Evolutionary conservation across 2,797 vertebrate species (phyloP), one percentile per base, ranked within the genome.

Genomic region (Cheirogaleus major): DNA sequence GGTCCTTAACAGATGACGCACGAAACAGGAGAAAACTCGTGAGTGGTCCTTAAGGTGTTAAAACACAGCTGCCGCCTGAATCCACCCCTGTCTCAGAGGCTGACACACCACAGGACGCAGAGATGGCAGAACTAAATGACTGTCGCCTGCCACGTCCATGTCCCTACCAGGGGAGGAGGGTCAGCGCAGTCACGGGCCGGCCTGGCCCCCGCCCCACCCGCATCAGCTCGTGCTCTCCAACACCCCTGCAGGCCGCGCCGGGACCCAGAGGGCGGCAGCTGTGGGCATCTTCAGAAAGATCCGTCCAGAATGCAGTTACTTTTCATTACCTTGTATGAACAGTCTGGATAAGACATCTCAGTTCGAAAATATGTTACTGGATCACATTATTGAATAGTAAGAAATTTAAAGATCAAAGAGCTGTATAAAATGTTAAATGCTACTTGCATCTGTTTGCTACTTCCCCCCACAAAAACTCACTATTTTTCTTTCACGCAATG

Each of bases 351-450:
- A 91, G 75, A 23, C 43, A 50, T 41, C 57, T 72, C 70, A 20
- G 22, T 63, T 92, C 23, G 94, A 92, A 96, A 82, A 45, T 65
- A 76, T 93, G 63, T 95, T 59, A 80, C 35, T 59, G 15, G 23
- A 80, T 59, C 32, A 82, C 43, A 45, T 72, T 38, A 89, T 14
- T 73, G 35, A 79, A 45, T 92, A 55, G 48, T 7, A 52, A 70
- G 72, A 63, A 72, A 9, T 69, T 81, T 88, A 90, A 87, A 89
- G 45, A 82, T 75, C 85, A 89, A 48, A 86, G 63, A 65, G 22
- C 79, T 70, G 5, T 85, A 27, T 59, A 79, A 57, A 59, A 59
- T 59, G 57, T 25, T 59, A 59, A 94, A 94, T 81, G 61, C 69
- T 78, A 7, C 82, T 91, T 65, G 17, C 69, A 61, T 89, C 59